phyloP scores from a whole-genome alignment of 2,888 invertebrate species.

The Cephus pulcher region DNA sequence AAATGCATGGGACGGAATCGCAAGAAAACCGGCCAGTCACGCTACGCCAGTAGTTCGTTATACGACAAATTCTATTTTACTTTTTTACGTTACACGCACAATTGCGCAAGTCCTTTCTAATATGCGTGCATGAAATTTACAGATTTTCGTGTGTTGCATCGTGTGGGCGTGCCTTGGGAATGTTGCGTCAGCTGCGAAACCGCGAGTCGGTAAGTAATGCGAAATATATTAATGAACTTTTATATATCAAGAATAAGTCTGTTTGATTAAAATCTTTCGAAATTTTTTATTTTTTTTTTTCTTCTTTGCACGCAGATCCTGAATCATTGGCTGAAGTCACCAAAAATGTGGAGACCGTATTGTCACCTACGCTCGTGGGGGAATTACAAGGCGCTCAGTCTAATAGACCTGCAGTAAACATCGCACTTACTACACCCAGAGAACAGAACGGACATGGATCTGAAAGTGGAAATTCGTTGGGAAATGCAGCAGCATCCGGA shows the following conservation, averaged over 20 bases:
- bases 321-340: constrained; percentile 45
- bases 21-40: constrained; percentile 35
- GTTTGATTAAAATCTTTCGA: not conserved
- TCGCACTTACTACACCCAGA: constrained; percentile 12
- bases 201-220: constrained; percentile 4
- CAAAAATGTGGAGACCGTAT: constrained; percentile 44
- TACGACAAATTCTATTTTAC: not conserved
- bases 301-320: constrained; percentile 29
- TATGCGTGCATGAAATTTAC: constrained; percentile 8
- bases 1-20: constrained; percentile 32
- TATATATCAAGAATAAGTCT: not conserved
- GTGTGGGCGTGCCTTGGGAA: constrained; percentile 23
- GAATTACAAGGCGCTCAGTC: constrained; percentile 31
- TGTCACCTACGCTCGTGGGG: constrained; percentile 41
- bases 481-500: constrained; percentile 1
- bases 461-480: not conserved
- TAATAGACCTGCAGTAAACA: constrained; percentile 27
- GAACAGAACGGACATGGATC: not conserved
- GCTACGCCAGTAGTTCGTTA: constrained; percentile 19
- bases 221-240: not conserved
- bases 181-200: constrained; percentile 2
- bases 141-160: constrained; percentile 30
- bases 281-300: not conserved
- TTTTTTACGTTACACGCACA: not conserved
- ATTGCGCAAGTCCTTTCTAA: not conserved